Conservation (phyloP, 2,888 invertebrate genomes). For the Zygaena filipendulae region DNA sequence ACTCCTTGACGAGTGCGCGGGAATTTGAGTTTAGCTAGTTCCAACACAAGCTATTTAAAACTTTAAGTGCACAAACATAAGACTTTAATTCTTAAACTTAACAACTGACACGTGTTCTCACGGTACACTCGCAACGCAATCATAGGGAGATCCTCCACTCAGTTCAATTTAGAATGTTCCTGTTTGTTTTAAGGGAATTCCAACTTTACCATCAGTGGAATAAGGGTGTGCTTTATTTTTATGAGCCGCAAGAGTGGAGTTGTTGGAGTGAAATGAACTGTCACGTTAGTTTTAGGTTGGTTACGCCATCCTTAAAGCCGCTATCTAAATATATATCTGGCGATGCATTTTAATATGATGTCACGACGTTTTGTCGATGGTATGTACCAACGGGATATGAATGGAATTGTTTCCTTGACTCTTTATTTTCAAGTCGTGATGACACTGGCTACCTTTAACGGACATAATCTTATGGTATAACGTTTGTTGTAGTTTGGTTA, state of each 20-base stretch:
- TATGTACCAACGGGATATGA: too few species aligned
- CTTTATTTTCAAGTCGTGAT: too few species aligned
- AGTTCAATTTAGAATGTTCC: slow-evolving; percentile 12
- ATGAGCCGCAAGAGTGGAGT: slow-evolving; percentile 5
- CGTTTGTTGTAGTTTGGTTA: too few species aligned
- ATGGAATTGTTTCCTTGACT: too few species aligned
- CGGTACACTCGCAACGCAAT: slow-evolving; percentile 26
- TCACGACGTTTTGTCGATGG: too few species aligned
- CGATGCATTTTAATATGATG: too few species aligned
- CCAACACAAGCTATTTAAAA: slow-evolving; percentile 13
- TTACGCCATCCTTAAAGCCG: not conserved
- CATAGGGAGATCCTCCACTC: slow-evolving; percentile 20
- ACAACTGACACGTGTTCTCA: slow-evolving; percentile 27
- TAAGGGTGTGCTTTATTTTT: slow-evolving; percentile 8
- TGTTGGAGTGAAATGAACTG: slow-evolving; percentile 21
- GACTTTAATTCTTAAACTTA: slow-evolving; percentile 12
- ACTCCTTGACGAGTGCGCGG: slow-evolving; percentile 31
- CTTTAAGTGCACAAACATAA: slow-evolving; percentile 14
- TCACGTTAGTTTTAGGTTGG: slow-evolving; percentile 4
- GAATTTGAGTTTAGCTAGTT: slow-evolving; percentile 22
- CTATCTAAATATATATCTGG: slow-evolving; percentile 12
- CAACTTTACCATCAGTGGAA: slow-evolving; percentile 16
- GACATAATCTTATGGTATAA: too few species aligned
- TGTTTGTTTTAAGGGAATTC: slow-evolving; percentile 16
- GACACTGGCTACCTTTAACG: too few species aligned